Conservation (phyloP, 2,888 invertebrate genomes). For the Machimus rusticus region DNA sequence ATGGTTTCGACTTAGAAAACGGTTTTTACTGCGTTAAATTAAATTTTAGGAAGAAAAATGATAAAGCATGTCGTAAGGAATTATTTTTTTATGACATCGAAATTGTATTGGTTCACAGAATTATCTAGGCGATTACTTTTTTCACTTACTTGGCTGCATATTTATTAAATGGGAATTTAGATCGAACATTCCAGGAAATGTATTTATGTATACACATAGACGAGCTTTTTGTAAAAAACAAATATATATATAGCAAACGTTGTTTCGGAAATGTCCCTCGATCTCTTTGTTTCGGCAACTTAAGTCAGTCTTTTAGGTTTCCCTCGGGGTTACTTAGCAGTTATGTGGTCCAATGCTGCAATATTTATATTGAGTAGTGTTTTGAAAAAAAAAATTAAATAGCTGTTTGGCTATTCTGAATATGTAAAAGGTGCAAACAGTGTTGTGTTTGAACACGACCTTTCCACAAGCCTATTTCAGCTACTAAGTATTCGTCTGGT, state of each 20-base stretch:
- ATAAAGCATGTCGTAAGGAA: not conserved
- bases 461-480: not conserved
- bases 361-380: not conserved
- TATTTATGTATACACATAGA: not conserved
- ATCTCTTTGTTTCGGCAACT: not conserved
- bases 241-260: not conserved
- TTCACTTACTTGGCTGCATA: not conserved
- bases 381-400: not conserved
- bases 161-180: not conserved
- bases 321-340: not conserved
- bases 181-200: not conserved
- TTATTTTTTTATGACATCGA: not conserved
- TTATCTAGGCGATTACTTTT: not conserved
- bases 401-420: not conserved
- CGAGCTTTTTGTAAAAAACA: not conserved
- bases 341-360: not conserved
- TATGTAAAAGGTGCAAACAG: not conserved
- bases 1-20: slow-evolving; percentile 15
- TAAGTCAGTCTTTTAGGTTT: not conserved
- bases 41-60: not conserved
- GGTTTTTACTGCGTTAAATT: not conserved
- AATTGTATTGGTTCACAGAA: not conserved
- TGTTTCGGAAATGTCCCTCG: not conserved
- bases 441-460: not conserved
- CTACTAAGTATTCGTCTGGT: not conserved